Evolutionary conservation across 53 echinoderm and acorn worm species (phyloP).

Genomic region (Stichopus horrens): DNA sequence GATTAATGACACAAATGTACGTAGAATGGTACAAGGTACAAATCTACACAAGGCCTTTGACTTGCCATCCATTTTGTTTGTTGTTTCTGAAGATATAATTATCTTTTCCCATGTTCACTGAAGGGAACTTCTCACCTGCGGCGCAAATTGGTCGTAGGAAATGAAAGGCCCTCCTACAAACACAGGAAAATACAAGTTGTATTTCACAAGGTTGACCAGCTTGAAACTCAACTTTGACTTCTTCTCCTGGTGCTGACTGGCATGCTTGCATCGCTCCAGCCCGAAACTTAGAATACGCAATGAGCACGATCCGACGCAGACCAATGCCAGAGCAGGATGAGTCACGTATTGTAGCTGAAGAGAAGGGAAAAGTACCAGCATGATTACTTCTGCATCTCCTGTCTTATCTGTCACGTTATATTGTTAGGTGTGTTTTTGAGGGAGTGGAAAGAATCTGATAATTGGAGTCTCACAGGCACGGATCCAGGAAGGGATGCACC

Average conservation of each 20-base stretch:
- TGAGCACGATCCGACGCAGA: constrained; percentile 11
- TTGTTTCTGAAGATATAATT: too few species aligned
- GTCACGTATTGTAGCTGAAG: not conserved
- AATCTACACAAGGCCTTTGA: too few species aligned
- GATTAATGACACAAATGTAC: too few species aligned
- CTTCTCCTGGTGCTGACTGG: not conserved
- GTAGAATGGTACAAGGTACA: too few species aligned
- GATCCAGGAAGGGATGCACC: too few species aligned
- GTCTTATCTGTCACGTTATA: not conserved
- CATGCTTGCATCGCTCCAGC: constrained; percentile 1
- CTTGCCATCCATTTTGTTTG: too few species aligned
- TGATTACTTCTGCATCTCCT: not conserved
- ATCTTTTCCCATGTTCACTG: too few species aligned
- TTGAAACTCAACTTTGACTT: not conserved
- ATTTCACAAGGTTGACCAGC: not conserved
- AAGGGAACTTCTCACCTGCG: not conserved
- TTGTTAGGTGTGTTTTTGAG: too few species aligned
- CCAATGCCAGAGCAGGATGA: not conserved
- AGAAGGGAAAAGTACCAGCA: not conserved
- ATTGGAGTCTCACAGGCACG: too few species aligned
- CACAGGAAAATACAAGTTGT: constrained; percentile 22
- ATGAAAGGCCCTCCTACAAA: constrained; percentile 18
- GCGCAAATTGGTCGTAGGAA: not conserved
- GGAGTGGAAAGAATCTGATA: too few species aligned
- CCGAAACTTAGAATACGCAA: constrained; percentile 11